Evolutionary conservation across 92 coral and sea anemone genomes (phyloP).

Genomic region (Zoanthus solanderi): DNA sequence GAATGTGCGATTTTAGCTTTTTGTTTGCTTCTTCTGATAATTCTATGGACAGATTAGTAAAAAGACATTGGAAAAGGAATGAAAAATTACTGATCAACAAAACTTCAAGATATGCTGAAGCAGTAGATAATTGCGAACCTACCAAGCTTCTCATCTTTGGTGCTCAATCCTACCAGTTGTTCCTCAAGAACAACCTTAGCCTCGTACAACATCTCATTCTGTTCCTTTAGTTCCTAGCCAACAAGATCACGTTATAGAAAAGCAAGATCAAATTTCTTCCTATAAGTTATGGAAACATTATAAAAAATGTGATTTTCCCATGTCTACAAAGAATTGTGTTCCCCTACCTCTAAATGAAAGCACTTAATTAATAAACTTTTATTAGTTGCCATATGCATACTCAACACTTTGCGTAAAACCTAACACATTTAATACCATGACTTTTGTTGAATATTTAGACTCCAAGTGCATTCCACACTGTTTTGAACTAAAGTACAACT

Average conservation of each 20-base stretch:
- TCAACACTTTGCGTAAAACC: too few species aligned
- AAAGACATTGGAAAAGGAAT: neutral
- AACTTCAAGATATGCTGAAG: neutral
- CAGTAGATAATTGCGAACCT: constrained; percentile 15
- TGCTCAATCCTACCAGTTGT: constrained; percentile 74
- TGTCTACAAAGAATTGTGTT: neutral
- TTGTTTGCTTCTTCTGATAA: constrained; percentile 85
- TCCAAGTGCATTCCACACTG: too few species aligned
- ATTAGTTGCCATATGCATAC: too few species aligned
- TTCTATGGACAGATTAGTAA: constrained; percentile 36
- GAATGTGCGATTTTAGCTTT: constrained; percentile 81
- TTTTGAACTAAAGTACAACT: too few species aligned
- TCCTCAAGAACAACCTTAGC: constrained; percentile 83
- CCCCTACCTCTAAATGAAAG: neutral
- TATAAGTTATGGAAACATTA: neutral
- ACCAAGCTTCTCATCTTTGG: constrained; percentile 90
- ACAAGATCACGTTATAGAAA: neutral
- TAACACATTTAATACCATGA: too few species aligned
- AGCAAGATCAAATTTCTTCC: neutral
- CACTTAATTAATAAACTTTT: too few species aligned
- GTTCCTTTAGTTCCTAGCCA: constrained; percentile 91
- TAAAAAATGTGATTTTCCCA: neutral
- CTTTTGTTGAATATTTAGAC: too few species aligned
- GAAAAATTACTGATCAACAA: neutral
- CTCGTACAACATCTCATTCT: constrained; percentile 86